phyloP scores from a whole-genome alignment of 2,113 vertebrate genomes.

The Gobio gobio region DNA sequence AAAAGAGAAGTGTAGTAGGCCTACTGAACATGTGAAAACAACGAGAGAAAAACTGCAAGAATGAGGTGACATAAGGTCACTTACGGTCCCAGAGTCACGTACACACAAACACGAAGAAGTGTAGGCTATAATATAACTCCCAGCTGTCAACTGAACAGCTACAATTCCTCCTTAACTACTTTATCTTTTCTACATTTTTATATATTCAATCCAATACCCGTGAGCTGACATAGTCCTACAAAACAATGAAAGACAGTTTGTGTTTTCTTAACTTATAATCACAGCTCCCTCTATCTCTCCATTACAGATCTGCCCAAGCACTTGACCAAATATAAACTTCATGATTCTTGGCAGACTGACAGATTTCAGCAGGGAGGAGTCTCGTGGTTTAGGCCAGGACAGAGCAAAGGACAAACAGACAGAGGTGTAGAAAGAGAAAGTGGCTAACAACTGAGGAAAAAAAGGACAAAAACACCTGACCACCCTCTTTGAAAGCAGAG shows the following conservation, averaged over 20 bases:
- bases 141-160: background rate
- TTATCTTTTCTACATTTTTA: background rate
- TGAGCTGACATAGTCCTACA: background rate
- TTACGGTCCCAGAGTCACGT: slow-evolving; percentile 13
- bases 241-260: background rate
- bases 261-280: background rate
- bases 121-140: background rate
- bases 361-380: slow-evolving; percentile 71
- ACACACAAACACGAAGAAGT: background rate
- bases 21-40: background rate
- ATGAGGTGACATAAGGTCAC: background rate
- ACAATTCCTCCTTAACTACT: background rate
- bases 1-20: background rate
- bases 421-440: slow-evolving; percentile 51
- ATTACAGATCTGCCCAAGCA: slow-evolving; percentile 53
- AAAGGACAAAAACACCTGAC: slow-evolving; percentile 5
- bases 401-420: slow-evolving; percentile 76
- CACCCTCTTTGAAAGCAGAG: slow-evolving; percentile 19
- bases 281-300: slow-evolving; percentile 6
- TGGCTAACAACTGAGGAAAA: background rate
- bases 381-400: slow-evolving; percentile 64
- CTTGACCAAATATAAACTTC: slow-evolving; percentile 77
- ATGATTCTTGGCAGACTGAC: slow-evolving; percentile 66
- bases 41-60: background rate
- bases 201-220: background rate